These are phyloP conservation scores for Cerastis leucographa DNA, from an alignment of 2,888 invertebrate species.

Conservation along the genomic window DNA sequence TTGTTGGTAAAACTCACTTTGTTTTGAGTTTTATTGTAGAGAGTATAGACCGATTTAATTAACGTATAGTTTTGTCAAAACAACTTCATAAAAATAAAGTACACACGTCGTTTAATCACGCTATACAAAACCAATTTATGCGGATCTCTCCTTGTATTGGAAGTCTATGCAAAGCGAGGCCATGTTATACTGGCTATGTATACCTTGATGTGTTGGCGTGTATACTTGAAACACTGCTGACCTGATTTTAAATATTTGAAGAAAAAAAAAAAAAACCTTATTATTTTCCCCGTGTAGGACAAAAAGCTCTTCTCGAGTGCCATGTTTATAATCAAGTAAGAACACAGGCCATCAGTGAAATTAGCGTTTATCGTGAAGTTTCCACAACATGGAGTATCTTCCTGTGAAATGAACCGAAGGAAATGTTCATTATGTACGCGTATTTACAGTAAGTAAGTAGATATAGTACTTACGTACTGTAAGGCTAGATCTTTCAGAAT, in stretches of 20 bases:
- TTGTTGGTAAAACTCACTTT: conserved; percentile 24
- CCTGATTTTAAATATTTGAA: background rate
- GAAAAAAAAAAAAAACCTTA: background rate
- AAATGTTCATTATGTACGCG: conserved; percentile 15
- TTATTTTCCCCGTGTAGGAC: background rate
- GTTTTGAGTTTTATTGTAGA: background rate
- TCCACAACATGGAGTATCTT: conserved; percentile 35
- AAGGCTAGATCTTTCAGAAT: background rate
- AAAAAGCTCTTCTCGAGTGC: background rate
- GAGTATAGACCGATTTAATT: background rate
- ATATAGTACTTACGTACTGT: background rate
- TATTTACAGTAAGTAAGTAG: background rate
- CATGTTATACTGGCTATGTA: too few species aligned
- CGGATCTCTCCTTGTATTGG: too few species aligned
- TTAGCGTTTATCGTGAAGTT: conserved; percentile 38
- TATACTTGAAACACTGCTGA: background rate
- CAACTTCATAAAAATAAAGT: too few species aligned
- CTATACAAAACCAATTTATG: too few species aligned
- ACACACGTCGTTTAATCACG: too few species aligned
- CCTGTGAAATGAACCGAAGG: conserved; percentile 31
- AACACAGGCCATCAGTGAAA: conserved; percentile 16
- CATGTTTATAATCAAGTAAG: background rate
- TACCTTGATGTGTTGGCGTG: too few species aligned
- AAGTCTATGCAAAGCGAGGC: too few species aligned
- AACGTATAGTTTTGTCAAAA: background rate